phyloP scores from a whole-genome alignment of 1,140 invertebrate genomes.

The Pissodes strobi region DNA sequence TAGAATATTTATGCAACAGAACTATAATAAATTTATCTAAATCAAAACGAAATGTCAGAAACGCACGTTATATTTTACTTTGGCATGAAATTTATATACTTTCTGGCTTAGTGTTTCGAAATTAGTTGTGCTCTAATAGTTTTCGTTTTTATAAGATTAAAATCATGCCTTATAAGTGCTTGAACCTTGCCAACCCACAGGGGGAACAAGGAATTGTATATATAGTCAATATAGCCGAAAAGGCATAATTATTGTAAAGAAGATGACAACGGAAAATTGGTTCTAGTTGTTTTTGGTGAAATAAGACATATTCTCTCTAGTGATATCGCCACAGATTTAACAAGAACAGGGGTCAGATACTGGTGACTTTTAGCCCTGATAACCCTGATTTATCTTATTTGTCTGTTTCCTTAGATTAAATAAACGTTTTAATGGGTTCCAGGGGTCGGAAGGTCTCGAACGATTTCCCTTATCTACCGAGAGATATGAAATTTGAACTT shows the following conservation, averaged over 20 bases:
- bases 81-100: no score
- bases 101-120: background rate
- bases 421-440: slow-evolving; percentile 16
- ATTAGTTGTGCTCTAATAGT: slow-evolving; percentile 4
- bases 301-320: no score
- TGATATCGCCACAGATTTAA: no score
- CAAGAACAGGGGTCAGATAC: slow-evolving; percentile 10
- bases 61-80: no score
- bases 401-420: slow-evolving; percentile 22
- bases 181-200: background rate
- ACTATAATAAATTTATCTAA: no score
- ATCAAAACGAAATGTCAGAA: no score
- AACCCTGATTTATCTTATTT: slow-evolving; percentile 28
- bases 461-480: slow-evolving; percentile 5
- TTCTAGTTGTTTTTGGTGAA: no score
- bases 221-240: no score
- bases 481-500: slow-evolving; percentile 15
- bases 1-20: no score
- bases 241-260: no score
- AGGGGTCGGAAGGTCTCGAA: slow-evolving; percentile 20
- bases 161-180: slow-evolving; percentile 1
- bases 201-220: background rate
- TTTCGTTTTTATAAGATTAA: background rate
- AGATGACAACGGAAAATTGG: no score
- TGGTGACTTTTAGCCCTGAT: slow-evolving; percentile 19